Conservation (phyloP, 2,113 vertebrate species). For the Pavo muticus region DNA sequence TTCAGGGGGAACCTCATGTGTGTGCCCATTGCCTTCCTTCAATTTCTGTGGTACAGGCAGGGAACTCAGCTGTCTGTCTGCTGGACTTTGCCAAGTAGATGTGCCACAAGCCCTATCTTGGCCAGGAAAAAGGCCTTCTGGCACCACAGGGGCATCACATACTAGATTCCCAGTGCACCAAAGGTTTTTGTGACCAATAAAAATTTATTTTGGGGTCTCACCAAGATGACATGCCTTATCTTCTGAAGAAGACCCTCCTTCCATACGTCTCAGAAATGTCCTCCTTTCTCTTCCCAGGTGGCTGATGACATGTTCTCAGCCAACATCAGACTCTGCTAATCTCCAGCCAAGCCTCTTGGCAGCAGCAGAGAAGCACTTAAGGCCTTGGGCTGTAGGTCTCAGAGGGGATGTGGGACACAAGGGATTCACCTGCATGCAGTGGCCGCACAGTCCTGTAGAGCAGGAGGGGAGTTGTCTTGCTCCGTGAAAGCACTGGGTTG, state of each 20-base stretch:
- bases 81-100: not conserved
- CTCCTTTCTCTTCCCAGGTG: not conserved
- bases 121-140: not conserved
- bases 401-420: fast-evolving
- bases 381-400: not conserved
- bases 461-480: not conserved
- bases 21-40: not conserved
- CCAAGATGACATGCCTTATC: not conserved
- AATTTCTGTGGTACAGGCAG: not conserved
- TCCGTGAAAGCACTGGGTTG: not conserved
- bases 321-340: not conserved
- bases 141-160: not conserved
- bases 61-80: not conserved
- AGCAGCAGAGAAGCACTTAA: not conserved
- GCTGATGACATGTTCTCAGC: not conserved
- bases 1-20: not conserved
- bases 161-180: not conserved
- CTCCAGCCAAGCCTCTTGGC: not conserved
- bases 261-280: not conserved
- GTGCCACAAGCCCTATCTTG: not conserved
- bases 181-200: not conserved
- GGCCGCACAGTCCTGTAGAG: not conserved
- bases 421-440: not conserved
- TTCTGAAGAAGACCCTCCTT: not conserved
- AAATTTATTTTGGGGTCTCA: not conserved